Base-by-base conservation (phyloP, 2,888 invertebrate genomes). In the Drosophila kanekoi region DNA sequence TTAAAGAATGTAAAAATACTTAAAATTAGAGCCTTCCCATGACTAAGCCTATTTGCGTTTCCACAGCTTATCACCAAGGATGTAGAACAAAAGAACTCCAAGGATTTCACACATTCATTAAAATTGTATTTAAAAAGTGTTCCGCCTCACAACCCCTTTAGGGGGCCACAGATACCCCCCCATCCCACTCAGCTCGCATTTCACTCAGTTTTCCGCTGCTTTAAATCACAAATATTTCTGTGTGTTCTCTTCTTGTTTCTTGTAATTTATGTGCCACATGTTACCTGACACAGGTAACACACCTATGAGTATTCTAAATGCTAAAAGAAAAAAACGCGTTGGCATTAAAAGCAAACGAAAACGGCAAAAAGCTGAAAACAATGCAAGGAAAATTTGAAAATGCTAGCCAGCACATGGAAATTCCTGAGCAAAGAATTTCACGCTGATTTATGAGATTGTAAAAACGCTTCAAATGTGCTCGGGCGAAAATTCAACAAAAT, bases 201-300 rank as follows among this genome's bases (percentile, higher is more conserved):
- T 77, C 73, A 82, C 72, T 69, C 66, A 71, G 44, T 69, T 65
- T 66, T 64, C 18, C 48, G 45, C 43, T 47, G 68, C 54, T 56
- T 65, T 75, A 67, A 79, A 68, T 79, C 77, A 66, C 70, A 58
- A 47, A 70, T 64, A 61, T 66, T 53, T 66, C 32, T 56, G 53
- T 52, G 41, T 59, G 35, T 38, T 61, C 65, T 61, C 65, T 64
- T 67, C 65, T 64, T 67, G 59, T 63, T 61, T 61, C 53, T 63
- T 71, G 58, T 89, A 89, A 86, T 89, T 86, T 86, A 86, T 86
- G 88, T 57, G 75, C 70, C 89, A 86, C 76, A 76, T 86, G 88
- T 86, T 87, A 82, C 82, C 82, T 66, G 64, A 66, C 74, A 81
- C 72, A 87, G 72, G 72, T 71, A 64, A 61, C 71, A 63, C 58